Base-by-base conservation (phyloP, 2,888 invertebrate genomes). In the Colostygia pectinataria region DNA sequence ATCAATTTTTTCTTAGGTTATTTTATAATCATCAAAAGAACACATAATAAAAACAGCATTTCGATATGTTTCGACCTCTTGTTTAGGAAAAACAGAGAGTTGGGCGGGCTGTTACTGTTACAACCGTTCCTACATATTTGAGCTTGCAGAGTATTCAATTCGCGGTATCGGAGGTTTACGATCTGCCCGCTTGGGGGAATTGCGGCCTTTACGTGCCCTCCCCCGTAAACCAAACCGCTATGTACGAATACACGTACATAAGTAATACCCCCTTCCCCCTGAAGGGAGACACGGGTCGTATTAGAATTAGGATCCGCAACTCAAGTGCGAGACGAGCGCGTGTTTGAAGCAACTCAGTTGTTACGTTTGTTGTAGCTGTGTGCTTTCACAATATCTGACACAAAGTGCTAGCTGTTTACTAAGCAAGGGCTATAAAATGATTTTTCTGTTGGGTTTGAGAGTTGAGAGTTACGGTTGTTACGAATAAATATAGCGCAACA, bases 151-250 rank as follows among this genome's bases (percentile, higher is more conserved):
- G 79, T 79, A 82, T 86, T 86, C 85, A 85, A 87, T 87, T 83
- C 85, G 84, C 68, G 84, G 84, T 87, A 85, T 86, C 86, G 80
- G 74, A 84, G 84, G 83, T 84, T 87, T 87, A 85, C 83, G 84
- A 87, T 84, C 85, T 79, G 74, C 78, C 82, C 81, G 83, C 84
- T 83, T 77, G 80, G 86, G 87, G 86, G 86, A 85, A 86, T 85
- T 86, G 84, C 73, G 85, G 86, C 77, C 78, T 77, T 69, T 77
- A 76, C 79, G 78, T 79, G 76, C 80, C 76, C 81, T 80, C 83
- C 80, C 75, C 74, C 73, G 72, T 75, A 70, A 69, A 71, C 67
- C 68, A 63, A 71, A 67, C 65, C 63, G 62, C 65, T 68, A 71
- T 74, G 68, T 76, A 71, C 69, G 63, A 72, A 66, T 71, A 68